Conservation (phyloP, 2,113 vertebrate species). For the Harpagus bidentatus region DNA sequence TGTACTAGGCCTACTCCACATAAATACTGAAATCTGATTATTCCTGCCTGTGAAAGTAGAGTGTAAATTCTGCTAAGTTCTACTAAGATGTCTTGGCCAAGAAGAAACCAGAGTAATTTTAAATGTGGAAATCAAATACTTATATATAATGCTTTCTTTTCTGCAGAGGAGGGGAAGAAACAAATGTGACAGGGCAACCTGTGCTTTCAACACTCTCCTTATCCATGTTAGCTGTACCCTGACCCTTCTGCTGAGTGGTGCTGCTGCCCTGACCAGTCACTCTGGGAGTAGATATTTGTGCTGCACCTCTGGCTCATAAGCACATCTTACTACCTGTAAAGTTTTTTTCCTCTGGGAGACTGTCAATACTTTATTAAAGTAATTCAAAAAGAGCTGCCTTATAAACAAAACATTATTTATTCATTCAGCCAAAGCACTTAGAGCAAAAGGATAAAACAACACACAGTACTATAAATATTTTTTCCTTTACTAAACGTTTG, state of each 20-base stretch:
- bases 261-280: not conserved
- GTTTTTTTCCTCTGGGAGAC: not conserved
- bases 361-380: not conserved
- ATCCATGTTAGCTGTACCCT: not conserved
- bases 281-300: not conserved
- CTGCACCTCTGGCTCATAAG: not conserved
- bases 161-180: not conserved
- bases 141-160: not conserved
- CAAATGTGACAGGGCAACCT: not conserved
- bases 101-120: not conserved
- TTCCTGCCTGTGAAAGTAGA: not conserved
- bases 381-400: not conserved
- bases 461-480: not conserved
- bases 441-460: not conserved
- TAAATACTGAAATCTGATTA: not conserved
- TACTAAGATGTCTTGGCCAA: not conserved
- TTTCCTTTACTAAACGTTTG: not conserved
- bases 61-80: not conserved
- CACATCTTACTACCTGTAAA: not conserved
- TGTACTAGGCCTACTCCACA: not conserved
- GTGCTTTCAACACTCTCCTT: not conserved
- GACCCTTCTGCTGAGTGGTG: not conserved
- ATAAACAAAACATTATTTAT: not conserved
- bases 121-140: not conserved
- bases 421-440: not conserved